Evolutionary conservation across 2,888 invertebrate species (phyloP).

Genomic region (Oxyteleia sp.): DNA sequence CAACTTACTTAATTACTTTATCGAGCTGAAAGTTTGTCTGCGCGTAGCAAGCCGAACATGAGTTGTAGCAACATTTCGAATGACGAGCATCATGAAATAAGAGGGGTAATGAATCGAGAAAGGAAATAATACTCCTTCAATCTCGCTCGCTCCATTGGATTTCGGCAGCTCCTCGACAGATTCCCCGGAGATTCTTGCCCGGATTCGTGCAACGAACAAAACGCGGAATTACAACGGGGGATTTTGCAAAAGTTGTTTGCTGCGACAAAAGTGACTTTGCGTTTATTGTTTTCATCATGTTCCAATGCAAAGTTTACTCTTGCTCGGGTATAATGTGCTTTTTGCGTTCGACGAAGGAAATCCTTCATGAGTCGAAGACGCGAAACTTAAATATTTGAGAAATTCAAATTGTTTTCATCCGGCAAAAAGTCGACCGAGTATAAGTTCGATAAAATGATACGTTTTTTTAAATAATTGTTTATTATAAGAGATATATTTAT

Average conservation of each 20-base stretch:
- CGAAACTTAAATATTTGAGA: constrained; percentile 16
- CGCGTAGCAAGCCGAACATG: constrained; percentile 36
- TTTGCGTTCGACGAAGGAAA: background rate
- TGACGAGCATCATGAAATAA: constrained; percentile 53
- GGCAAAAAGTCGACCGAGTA: no score
- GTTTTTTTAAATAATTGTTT: no score
- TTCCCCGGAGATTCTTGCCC: constrained; percentile 29
- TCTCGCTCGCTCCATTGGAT: constrained; percentile 54
- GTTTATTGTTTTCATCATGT: constrained; percentile 42
- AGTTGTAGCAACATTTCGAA: constrained; percentile 51
- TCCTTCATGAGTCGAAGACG: background rate
- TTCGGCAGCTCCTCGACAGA: constrained; percentile 34
- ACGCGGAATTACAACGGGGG: constrained; percentile 36
- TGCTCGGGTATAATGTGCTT: constrained; percentile 3
- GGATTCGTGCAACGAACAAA: constrained; percentile 36
- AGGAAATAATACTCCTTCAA: constrained; percentile 66
- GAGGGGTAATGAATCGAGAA: constrained; percentile 56
- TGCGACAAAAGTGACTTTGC: constrained; percentile 39
- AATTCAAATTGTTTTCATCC: constrained; percentile 22
- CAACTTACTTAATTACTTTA: constrained; percentile 66
- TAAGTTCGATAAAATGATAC: no score
- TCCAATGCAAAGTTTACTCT: constrained; percentile 30
- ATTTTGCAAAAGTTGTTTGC: constrained; percentile 59
- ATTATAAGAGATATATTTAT: no score
- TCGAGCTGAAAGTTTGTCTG: constrained; percentile 42